Conservation (phyloP, 2,797 vertebrate species). For the Esox masquinongy region DNA sequence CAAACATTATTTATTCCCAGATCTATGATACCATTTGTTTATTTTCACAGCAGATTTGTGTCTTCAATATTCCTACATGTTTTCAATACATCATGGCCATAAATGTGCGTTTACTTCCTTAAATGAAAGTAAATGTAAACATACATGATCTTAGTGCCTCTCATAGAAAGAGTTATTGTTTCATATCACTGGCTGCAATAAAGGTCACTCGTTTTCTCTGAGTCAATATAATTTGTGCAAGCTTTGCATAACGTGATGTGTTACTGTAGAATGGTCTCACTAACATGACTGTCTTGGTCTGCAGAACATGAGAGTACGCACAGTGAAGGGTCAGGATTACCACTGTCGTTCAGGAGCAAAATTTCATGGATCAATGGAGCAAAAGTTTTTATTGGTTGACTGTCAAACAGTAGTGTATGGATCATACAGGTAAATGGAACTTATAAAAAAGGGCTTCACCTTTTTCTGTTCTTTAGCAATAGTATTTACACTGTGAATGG, state of each 20-base stretch:
- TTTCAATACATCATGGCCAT: too few relatives aligned
- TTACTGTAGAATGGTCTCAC: neutral
- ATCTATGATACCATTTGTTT: too few relatives aligned
- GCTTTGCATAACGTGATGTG: constrained; percentile 7
- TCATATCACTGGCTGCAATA: constrained; percentile 12
- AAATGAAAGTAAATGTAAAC: neutral
- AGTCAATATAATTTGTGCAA: neutral
- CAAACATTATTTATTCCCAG: too few relatives aligned
- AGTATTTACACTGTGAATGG: neutral
- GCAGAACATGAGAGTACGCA: constrained; percentile 94
- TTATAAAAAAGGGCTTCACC: neutral
- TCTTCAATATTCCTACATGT: too few relatives aligned
- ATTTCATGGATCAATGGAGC: constrained; percentile 92
- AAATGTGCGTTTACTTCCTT: too few relatives aligned
- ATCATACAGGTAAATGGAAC: constrained; percentile 89
- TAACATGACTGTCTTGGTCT: constrained; percentile 45
- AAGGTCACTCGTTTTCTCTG: neutral
- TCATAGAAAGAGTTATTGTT: neutral
- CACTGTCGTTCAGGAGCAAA: constrained; percentile 91
- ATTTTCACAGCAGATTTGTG: too few relatives aligned
- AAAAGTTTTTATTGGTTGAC: constrained; percentile 92
- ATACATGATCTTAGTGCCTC: neutral
- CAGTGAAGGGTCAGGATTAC: constrained; percentile 93
- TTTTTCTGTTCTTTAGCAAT: neutral
- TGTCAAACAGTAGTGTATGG: constrained; percentile 92